Conservation (phyloP, 2,888 invertebrate species). For the Netelia inedita region DNA sequence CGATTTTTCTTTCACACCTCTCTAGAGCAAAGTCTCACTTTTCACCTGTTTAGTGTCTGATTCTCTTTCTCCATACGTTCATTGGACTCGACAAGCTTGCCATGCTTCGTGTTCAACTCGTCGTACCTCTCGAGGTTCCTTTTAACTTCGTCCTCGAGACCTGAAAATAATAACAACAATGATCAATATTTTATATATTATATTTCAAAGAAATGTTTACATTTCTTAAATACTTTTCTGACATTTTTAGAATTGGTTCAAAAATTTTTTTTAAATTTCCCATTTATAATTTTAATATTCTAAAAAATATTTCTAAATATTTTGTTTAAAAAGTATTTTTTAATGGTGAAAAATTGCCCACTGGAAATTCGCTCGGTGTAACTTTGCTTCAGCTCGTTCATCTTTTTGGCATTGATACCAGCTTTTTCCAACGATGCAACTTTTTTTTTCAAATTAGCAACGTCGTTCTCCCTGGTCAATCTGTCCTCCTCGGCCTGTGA, state of each 20-base stretch:
- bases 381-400: conserved; percentile 89
- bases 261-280: no score
- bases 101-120: conserved; percentile 93
- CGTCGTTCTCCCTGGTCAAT: conserved; percentile 91
- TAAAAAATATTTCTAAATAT: conserved; percentile 35
- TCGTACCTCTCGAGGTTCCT: conserved; percentile 91
- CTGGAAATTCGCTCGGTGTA: conserved; percentile 90
- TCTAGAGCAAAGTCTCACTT: conserved; percentile 61
- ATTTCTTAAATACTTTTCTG: no score
- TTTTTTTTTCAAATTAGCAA: conserved; percentile 92
- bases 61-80: conserved; percentile 93
- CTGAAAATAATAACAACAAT: conserved; percentile 82
- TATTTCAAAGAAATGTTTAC: no score
- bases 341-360: conserved; percentile 84
- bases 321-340: conserved; percentile 17
- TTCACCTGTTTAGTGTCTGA: conserved; percentile 91
- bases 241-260: no score
- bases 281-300: no score
- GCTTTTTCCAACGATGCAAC: conserved; percentile 89
- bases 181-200: no score
- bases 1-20: conserved; percentile 38
- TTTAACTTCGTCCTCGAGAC: conserved; percentile 89
- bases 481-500: conserved; percentile 90
- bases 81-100: conserved; percentile 93
- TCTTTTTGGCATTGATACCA: conserved; percentile 88